phyloP scores from a whole-genome alignment of 2,797 vertebrate genomes.

The Gastrophryne carolinensis region DNA sequence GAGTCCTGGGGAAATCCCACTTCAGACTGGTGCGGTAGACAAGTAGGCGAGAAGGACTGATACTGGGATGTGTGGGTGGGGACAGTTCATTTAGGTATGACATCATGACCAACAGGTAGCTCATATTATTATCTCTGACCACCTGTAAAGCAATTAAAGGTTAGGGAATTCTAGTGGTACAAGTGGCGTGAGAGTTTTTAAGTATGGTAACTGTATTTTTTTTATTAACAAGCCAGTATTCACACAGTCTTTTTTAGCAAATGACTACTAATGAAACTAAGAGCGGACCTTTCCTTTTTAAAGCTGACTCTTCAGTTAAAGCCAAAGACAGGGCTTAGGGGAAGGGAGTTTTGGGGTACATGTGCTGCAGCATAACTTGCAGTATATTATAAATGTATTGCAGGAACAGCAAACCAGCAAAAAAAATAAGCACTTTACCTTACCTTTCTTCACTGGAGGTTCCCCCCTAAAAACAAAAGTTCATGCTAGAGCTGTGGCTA shows the following conservation, averaged over 20 bases:
- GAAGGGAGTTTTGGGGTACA: too few relatives aligned
- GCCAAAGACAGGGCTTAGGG: too few relatives aligned
- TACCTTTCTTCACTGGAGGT: too few relatives aligned
- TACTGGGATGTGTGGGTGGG: constrained; percentile 70
- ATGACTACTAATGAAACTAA: not conserved
- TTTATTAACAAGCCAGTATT: not conserved
- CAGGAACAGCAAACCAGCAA: too few relatives aligned
- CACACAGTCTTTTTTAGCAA: not conserved
- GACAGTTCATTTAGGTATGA: constrained; percentile 65
- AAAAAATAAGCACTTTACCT: too few relatives aligned
- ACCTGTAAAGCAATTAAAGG: constrained; percentile 54
- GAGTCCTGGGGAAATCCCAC: constrained; percentile 74
- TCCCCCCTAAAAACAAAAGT: too few relatives aligned
- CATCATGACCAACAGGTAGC: constrained; percentile 56
- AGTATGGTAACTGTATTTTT: not conserved
- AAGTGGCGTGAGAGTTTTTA: not conserved
- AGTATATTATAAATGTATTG: too few relatives aligned
- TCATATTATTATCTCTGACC: constrained; percentile 51
- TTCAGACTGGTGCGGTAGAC: constrained; percentile 44
- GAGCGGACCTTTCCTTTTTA: too few relatives aligned
- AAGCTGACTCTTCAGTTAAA: too few relatives aligned
- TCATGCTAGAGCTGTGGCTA: too few relatives aligned
- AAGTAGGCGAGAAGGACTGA: constrained; percentile 59
- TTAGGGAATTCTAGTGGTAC: constrained; percentile 55
- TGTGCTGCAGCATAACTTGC: too few relatives aligned